Evolutionary conservation across 2,888 invertebrate species (phyloP), one percentile per base, ranked within the genome.

Genomic region (Eristalinus sepulchralis): DNA sequence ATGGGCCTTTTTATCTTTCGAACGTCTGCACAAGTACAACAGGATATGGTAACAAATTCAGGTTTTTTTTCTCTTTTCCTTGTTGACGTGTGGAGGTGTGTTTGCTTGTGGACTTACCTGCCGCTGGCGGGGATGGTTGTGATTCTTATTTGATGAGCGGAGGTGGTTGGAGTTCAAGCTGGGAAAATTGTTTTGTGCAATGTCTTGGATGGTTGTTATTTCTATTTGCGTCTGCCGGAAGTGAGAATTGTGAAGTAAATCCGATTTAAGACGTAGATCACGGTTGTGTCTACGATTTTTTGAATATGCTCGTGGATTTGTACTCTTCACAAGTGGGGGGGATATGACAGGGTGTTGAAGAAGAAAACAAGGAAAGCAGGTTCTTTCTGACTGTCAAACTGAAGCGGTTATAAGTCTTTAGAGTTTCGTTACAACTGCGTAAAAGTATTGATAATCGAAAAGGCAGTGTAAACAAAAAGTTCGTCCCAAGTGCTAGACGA

Each of bases 1-100:
- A 80, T 84, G 72, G 66, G 59, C 53, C 31, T 70, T 76, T 84
- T 71, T 75, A 84, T 80, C 70, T 33, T 72, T 47, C 59, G 70
- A 80, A 83, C 62, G 60, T 79, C 63, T 68, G 47, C 55, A 63
- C 53, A 64, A 31, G 73, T 78, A 34, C 53, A 31, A 34, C 33
- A 66, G 66, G 20, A 66, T 66, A 20, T 31, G 36, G 72, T 17
- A 62, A 47, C 62, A 33, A 53, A 53, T 59, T 47, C 5, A 9
- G 36, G 9, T 60, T 33, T 31, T 17, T 27, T 27, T 27, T 5
- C 27, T 33, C 20, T 17, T 27, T 27, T 27, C 27, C 27, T 3
- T 5, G 27, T 5, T 27, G 27, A 27, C 27, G 27, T 27, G 27
- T 5, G n/a, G 27, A 27, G 27, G 10, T 11, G 27, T 39, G 2